A percentile compares a stretch with the other conserved stretches of the same genome.
phyloP scores from a whole-genome alignment of 1,140 invertebrate genomes.

The Diuraphis noxia region DNA sequence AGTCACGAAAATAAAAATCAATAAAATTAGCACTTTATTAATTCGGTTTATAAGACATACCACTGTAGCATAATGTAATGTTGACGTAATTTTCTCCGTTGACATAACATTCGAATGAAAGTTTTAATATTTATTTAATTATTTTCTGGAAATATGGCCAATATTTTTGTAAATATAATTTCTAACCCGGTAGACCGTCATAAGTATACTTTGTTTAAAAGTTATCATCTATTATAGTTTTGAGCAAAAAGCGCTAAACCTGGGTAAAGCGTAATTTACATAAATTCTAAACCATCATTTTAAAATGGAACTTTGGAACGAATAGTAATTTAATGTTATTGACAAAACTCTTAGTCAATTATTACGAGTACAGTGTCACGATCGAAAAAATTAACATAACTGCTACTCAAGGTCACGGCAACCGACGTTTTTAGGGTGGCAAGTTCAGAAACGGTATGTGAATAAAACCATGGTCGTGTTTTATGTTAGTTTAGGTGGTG shows the following conservation, averaged over 20 bases:
- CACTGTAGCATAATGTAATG: background rate
- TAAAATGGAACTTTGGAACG: background rate
- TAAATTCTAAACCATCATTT: background rate
- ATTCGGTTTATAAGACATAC: background rate
- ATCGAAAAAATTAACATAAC: constrained; percentile 3
- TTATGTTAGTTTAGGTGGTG: background rate
- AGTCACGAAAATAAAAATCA: background rate
- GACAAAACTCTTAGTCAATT: constrained; percentile 17
- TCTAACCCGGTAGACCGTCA: background rate
- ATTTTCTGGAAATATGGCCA: background rate
- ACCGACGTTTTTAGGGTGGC: background rate
- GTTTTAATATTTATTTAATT: background rate
- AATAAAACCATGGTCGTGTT: background rate
- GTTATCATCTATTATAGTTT: background rate
- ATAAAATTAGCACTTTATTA: constrained; percentile 3
- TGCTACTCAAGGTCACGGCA: background rate
- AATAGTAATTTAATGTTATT: background rate
- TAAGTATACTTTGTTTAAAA: background rate
- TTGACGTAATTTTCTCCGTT: background rate
- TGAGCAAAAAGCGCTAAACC: background rate
- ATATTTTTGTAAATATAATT: background rate
- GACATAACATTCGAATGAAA: background rate
- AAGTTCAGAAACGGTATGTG: background rate
- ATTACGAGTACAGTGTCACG: background rate
- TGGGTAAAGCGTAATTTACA: background rate